Conservation (phyloP, 53 echinoderm and acorn worm species). For the Temnopleurus reevesii region DNA sequence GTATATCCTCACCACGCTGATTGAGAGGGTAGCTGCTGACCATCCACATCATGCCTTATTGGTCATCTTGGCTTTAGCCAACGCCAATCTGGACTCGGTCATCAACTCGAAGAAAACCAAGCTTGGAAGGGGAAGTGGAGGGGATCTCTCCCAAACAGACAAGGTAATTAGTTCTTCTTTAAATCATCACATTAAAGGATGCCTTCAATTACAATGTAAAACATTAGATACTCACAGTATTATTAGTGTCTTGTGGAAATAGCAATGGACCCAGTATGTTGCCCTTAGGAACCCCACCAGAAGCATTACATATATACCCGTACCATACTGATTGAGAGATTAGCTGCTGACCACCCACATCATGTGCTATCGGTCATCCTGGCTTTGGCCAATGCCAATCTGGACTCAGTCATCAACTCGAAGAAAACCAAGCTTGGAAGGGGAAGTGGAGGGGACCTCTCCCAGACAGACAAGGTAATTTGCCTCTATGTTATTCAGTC, state of each 20-base stretch:
- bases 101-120: slow-evolving; percentile 66
- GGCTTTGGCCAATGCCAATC: slow-evolving; percentile 90
- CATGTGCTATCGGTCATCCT: slow-evolving; percentile 89
- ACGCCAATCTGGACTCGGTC: slow-evolving; percentile 86
- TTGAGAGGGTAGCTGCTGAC: slow-evolving; percentile 75
- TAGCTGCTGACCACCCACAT: slow-evolving; percentile 82
- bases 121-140: slow-evolving; percentile 59
- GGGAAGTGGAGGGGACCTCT: slow-evolving; percentile 10
- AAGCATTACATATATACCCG: no score
- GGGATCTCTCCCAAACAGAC: slow-evolving; percentile 69
- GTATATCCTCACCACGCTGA: slow-evolving; percentile 68
- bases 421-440: slow-evolving; percentile 69
- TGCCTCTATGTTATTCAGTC: no score
- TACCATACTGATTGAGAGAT: slow-evolving; percentile 83
- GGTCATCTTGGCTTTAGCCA: slow-evolving; percentile 85
- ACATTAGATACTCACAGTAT: no score
- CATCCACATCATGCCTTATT: slow-evolving; percentile 92
- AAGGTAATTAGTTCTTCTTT: slow-evolving; percentile 49
- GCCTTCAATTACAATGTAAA: no score
- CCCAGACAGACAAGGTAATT: not conserved
- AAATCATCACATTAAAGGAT: no score
- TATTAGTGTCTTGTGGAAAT: no score
- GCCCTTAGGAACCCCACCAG: no score
- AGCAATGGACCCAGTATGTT: no score
- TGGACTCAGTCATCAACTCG: slow-evolving; percentile 68